These are phyloP conservation scores for Drosophila hydei DNA, from an alignment of 1,140 invertebrate genomes.

Conservation along the genomic window DNA sequence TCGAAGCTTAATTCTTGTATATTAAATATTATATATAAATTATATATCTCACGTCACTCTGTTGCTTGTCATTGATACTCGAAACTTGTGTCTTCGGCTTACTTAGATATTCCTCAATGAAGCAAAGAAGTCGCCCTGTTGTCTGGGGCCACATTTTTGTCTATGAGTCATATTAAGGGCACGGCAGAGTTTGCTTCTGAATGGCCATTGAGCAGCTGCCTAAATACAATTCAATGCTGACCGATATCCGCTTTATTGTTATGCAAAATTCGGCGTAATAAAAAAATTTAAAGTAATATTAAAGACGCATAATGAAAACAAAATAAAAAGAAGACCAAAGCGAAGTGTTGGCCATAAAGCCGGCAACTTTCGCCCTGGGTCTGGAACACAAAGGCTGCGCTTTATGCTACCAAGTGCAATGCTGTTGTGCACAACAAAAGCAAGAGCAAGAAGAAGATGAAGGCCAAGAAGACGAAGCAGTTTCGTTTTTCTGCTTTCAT, in stretches of 20 bases:
- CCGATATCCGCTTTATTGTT: conserved; percentile 77
- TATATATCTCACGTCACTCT: not conserved
- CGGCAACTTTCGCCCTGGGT: conserved; percentile 54
- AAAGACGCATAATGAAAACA: conserved; percentile 65
- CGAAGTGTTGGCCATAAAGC: conserved; percentile 45
- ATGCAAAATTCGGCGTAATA: conserved; percentile 68
- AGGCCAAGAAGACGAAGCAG: conserved; percentile 42
- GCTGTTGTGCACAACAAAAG: conserved; percentile 63
- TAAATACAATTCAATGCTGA: conserved; percentile 35
- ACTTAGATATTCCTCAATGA: conserved; percentile 3
- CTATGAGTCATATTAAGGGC: conserved; percentile 22
- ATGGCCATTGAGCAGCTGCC: conserved; percentile 10
- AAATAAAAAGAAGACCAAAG: conserved; percentile 20
- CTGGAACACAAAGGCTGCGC: conserved; percentile 47
- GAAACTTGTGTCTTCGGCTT: not conserved
- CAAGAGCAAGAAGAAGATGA: conserved; percentile 5
- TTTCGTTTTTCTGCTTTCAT: conserved; percentile 49
- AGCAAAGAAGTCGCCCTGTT: conserved; percentile 20
- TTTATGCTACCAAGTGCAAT: conserved; percentile 48
- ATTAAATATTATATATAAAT: too few relatives aligned
- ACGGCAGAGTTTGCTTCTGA: conserved; percentile 11
- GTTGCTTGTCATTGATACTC: not conserved
- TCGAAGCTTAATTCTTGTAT: too few relatives aligned
- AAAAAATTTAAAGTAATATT: conserved; percentile 61
- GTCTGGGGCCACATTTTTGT: conserved; percentile 14